These are phyloP conservation scores for Drosophila kambysellisi DNA, from an alignment of 2,888 invertebrate genomes.

Conservation along the genomic window DNA sequence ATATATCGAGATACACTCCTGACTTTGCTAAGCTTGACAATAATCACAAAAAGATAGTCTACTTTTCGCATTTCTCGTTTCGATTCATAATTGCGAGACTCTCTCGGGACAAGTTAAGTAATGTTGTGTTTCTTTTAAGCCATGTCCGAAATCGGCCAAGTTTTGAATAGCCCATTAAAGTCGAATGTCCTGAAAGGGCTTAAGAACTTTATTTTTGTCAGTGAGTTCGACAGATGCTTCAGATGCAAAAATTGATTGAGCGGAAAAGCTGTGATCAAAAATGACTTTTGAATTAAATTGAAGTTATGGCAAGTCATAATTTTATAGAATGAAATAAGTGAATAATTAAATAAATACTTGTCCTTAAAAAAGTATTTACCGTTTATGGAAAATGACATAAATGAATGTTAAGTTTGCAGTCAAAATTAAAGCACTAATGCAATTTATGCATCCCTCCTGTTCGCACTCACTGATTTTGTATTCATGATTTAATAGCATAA, in stretches of 20 bases:
- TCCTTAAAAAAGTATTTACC: background rate
- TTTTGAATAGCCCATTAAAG: no score
- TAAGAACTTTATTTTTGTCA: no score
- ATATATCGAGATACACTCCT: background rate
- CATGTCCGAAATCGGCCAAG: no score
- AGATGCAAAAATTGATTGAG: background rate
- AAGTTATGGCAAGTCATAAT: background rate
- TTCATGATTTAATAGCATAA: constrained; percentile 7
- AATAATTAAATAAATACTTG: background rate
- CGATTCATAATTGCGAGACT: background rate
- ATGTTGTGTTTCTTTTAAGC: background rate
- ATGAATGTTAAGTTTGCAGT: background rate
- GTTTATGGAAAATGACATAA: background rate
- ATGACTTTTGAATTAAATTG: background rate
- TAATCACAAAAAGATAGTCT: background rate
- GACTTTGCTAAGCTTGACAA: background rate
- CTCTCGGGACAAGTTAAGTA: background rate
- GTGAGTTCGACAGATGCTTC: background rate
- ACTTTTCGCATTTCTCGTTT: background rate
- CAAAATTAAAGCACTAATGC: background rate
- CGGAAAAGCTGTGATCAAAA: background rate
- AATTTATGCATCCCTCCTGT: background rate
- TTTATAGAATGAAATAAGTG: background rate
- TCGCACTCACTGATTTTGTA: no score
- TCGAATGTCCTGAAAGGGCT: no score